Percentiles rank a stretch among this genome's conserved stretches.
These are phyloP conservation scores for Rhinophrynus dorsalis DNA, from an alignment of 2,797 vertebrate species.

Conservation along the genomic window DNA sequence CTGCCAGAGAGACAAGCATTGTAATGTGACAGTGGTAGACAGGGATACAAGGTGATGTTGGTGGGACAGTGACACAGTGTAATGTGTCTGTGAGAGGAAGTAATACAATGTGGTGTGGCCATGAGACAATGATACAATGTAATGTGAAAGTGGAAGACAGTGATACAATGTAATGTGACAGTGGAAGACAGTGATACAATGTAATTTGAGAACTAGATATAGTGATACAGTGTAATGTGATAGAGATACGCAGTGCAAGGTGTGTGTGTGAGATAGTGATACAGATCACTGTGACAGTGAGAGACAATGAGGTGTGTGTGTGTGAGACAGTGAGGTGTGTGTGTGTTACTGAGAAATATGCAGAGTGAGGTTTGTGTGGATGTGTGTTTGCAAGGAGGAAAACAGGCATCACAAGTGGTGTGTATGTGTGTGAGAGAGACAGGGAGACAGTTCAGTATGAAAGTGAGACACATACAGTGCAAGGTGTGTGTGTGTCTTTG, in stretches of 20 bases:
- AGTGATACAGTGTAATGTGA: background rate
- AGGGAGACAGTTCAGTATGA: background rate
- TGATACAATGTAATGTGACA: background rate
- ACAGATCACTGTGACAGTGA: constrained; percentile 16
- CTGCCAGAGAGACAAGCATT: background rate
- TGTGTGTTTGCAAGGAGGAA: too few relatives aligned
- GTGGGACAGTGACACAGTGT: background rate
- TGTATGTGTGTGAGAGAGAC: background rate
- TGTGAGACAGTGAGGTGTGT: too few relatives aligned
- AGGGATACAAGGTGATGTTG: background rate
- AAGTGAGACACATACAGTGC: background rate
- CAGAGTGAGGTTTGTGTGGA: too few relatives aligned
- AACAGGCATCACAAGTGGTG: background rate
- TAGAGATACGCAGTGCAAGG: constrained; percentile 8
- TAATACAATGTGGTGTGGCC: background rate
- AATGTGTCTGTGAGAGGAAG: background rate
- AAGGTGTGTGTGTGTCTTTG: too few relatives aligned
- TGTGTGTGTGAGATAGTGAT: constrained; percentile 1
- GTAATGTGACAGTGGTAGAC: background rate
- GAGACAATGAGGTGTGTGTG: constrained; percentile 17
- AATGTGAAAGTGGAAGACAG: background rate
- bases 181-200: background rate
- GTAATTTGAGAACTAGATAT: background rate
- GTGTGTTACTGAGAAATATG: too few relatives aligned
- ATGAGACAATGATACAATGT: background rate